Base-by-base conservation (phyloP, 2,113 vertebrate species). In the Struthidea cinerea region DNA sequence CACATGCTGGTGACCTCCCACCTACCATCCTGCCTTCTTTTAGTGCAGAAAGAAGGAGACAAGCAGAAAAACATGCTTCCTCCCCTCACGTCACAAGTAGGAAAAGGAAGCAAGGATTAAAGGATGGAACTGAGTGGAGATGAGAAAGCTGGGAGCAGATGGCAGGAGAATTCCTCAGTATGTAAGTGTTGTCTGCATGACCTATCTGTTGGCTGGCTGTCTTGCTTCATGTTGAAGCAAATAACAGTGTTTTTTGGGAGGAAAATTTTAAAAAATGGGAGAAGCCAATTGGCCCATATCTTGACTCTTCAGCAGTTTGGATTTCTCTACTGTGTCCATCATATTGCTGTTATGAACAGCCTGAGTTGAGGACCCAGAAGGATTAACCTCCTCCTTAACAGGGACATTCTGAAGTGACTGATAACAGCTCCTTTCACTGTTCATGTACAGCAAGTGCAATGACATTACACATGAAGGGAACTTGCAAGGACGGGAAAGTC, bases 331-430 rank as follows among this genome's bases (percentile, higher is more conserved):
- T 10, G 5, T 74, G 28, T 50, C 77, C 1, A 1, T 53, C 27
- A 35, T 33, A 53, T 16, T 50, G 42, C 39, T 71, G 16, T 52
- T 57, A 64, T 1, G 4, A 81, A 52, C 17, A 81, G 69, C 9
- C 27, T 42, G 20, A 90, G 46, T 6, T 4, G 4, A 84, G 44
- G 68, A 88, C 6, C 12, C 37, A 64, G 56, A 89, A 86, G 46
- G 61, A 89, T 86, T 89, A 84, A 70, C 28, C 33, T 75, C 16
- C 16, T 63, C 17, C 28, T 77, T 82, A 64, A 26, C 24, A 67
- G 32, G 32, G 53, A 32, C 78, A 64, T 44, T 93, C 33, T 87
- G 56, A 90, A 94, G 84, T 87, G 47, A 63, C 68, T 90, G 83
- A 46, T 59, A 84, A 74, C n/a, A 86, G 16, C n/a, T 84, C 33